A percentile compares a stretch with the other conserved stretches of the same genome.
Evolutionary conservation across 2,797 vertebrate species (phyloP).

Genomic region (Intellagama lesueurii): DNA sequence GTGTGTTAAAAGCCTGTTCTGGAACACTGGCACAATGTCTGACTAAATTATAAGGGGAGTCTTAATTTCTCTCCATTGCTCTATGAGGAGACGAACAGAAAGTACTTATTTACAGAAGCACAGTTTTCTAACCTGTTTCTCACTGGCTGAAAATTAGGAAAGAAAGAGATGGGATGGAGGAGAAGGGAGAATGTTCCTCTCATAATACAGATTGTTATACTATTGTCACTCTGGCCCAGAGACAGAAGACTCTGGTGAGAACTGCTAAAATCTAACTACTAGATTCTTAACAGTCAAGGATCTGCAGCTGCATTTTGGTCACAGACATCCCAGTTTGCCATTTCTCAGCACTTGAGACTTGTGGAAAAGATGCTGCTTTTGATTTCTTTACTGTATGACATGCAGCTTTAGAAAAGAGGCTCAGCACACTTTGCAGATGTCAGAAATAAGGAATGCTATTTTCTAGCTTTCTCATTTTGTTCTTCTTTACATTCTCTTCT

Average conservation of each 20-base stretch:
- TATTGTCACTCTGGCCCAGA: background rate
- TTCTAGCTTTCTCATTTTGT: background rate
- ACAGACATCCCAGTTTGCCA: background rate
- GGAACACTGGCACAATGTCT: background rate
- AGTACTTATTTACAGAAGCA: background rate
- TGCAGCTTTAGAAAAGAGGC: background rate
- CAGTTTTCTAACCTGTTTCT: background rate
- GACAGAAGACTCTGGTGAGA: background rate
- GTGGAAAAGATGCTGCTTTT: background rate
- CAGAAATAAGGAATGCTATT: background rate
- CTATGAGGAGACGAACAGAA: background rate
- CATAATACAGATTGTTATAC: background rate
- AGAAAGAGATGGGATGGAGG: background rate
- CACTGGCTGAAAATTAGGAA: background rate
- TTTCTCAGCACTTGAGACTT: background rate
- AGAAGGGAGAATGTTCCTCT: background rate
- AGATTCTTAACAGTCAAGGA: background rate
- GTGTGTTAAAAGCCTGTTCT: background rate
- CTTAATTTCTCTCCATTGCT: background rate
- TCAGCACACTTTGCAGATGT: background rate
- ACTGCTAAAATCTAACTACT: background rate
- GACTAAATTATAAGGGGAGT: background rate
- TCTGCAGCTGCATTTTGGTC: too few species aligned
- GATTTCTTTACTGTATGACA: background rate
- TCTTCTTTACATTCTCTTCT: background rate